phyloP scores from a whole-genome alignment of 1,140 invertebrate genomes.

The Araneus ventricosus region DNA sequence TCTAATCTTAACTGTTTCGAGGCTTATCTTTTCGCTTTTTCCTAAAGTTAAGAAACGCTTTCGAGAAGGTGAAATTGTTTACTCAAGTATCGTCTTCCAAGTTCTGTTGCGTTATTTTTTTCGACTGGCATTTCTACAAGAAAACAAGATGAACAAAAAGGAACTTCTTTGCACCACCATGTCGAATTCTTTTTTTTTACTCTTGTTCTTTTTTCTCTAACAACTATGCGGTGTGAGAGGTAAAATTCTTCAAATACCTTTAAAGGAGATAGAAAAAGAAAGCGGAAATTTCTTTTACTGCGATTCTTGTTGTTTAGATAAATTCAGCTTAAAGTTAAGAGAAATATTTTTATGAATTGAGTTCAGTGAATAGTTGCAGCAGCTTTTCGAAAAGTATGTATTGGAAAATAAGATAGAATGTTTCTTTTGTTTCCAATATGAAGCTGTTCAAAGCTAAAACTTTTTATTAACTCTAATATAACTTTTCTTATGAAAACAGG shows the following conservation, averaged over 20 bases:
- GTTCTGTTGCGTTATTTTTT: not conserved
- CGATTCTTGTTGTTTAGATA: not conserved
- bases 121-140: not conserved
- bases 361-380: not conserved
- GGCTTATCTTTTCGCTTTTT: not conserved
- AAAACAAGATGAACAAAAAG: not conserved
- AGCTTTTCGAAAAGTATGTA: not conserved
- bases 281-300: not conserved
- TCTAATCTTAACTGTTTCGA: not conserved
- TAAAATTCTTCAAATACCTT: not conserved
- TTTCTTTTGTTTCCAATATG: not conserved
- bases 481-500: no score
- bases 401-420: not conserved
- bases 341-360: not conserved
- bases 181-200: not conserved
- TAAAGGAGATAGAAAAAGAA: not conserved
- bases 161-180: not conserved
- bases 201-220: not conserved
- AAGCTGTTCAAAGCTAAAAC: no score
- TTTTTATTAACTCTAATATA: no score
- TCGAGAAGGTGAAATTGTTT: conserved; percentile 20
- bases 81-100: not conserved
- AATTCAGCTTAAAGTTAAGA: not conserved
- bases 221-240: not conserved
- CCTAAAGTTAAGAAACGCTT: not conserved